phyloP scores from a whole-genome alignment of 2,113 vertebrate genomes.

The Phyllostomus hastatus region DNA sequence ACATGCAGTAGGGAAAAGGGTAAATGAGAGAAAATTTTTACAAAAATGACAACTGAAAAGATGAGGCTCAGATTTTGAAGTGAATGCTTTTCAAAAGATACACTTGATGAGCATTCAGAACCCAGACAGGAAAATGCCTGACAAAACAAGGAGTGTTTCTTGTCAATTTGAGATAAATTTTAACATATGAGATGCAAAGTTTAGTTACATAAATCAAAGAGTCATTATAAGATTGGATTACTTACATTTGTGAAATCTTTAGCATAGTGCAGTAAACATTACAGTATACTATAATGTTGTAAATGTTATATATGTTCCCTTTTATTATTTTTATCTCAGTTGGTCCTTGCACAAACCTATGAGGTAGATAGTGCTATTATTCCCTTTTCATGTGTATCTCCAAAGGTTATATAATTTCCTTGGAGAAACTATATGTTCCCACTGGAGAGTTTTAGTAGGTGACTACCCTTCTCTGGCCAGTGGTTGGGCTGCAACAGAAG shows the following conservation, averaged over 20 bases:
- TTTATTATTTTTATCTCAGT: neutral
- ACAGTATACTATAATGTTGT: neutral
- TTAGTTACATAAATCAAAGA: neutral
- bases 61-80: neutral
- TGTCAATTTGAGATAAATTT: neutral
- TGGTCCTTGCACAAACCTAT: neutral
- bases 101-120: neutral
- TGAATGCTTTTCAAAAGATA: neutral
- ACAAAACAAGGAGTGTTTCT: neutral
- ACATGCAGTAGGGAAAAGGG: neutral
- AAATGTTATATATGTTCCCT: neutral
- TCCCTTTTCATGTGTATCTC: neutral
- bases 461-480: neutral
- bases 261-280: neutral
- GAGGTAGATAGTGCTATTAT: neutral
- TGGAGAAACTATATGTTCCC: neutral
- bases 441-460: neutral
- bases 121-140: neutral
- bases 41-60: neutral
- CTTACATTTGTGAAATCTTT: neutral
- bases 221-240: neutral
- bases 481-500: neutral
- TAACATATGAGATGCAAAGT: neutral
- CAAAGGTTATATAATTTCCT: neutral
- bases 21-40: neutral